Evolutionary conservation across 2,113 vertebrate genomes (phyloP).

Genomic region (Pachycephala philippinensis): DNA sequence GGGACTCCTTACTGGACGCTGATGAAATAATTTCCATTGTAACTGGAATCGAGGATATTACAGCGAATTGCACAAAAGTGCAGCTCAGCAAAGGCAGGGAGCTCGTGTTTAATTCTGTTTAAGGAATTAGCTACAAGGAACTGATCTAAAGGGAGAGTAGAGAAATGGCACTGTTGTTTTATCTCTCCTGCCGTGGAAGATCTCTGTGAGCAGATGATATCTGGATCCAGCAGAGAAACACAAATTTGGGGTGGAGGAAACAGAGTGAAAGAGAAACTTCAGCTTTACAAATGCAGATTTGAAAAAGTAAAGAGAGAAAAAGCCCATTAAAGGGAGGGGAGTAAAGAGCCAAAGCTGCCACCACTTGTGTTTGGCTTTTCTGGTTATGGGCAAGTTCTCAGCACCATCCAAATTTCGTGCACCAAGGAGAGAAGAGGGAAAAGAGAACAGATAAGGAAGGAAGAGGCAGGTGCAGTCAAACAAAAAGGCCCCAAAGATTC

Average conservation of each 20-base stretch:
- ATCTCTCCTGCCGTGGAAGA: not conserved
- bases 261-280: not conserved
- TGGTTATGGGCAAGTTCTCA: not conserved
- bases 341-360: not conserved
- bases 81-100: not conserved
- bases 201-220: not conserved
- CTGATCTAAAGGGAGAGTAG: not conserved
- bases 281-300: not conserved
- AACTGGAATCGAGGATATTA: constrained; percentile 21
- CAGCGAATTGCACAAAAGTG: not conserved
- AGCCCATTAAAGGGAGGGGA: not conserved
- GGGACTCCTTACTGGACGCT: not conserved
- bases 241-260: not conserved
- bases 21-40: constrained; percentile 39
- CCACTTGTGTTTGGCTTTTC: not conserved
- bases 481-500: not conserved
- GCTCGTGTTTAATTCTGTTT: not conserved
- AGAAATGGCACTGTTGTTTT: not conserved
- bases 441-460: not conserved
- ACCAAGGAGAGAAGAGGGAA: not conserved
- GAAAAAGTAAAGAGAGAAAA: not conserved
- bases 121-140: not conserved
- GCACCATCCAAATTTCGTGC: not conserved
- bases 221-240: not conserved
- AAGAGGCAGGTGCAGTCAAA: not conserved